A percentile compares a stretch with the other conserved stretches of the same genome.
Evolutionary conservation across 2,888 invertebrate species (phyloP).

Genomic region (Metalampra italica): DNA sequence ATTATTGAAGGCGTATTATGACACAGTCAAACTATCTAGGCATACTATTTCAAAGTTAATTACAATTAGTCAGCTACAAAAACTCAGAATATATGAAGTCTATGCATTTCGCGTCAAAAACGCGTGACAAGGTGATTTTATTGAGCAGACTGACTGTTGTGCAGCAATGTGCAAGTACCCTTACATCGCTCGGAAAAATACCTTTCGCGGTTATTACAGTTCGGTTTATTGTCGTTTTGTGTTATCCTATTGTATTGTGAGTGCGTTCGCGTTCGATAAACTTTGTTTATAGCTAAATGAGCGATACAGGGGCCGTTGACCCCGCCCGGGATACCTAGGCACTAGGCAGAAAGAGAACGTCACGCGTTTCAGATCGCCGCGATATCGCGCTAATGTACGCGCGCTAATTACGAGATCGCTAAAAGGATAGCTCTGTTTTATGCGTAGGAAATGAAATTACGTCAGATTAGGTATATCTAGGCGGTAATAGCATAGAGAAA

Average conservation of each 20-base stretch:
- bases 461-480: background rate
- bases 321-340: slow-evolving; percentile 39
- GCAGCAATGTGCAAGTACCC: slow-evolving; percentile 11
- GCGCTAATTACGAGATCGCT: slow-evolving; percentile 46
- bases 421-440: slow-evolving; percentile 26
- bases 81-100: no score
- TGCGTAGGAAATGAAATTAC: background rate
- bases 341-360: slow-evolving; percentile 29
- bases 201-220: slow-evolving; percentile 33
- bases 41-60: no score
- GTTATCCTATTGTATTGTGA: slow-evolving; percentile 54
- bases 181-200: slow-evolving; percentile 32
- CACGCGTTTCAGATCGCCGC: slow-evolving; percentile 47
- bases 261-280: slow-evolving; percentile 72
- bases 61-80: no score
- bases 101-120: no score
- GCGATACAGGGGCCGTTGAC: slow-evolving; percentile 65
- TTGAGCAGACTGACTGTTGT: no score
- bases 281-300: slow-evolving; percentile 74
- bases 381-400: slow-evolving; percentile 33
- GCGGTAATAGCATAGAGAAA: no score
- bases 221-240: slow-evolving; percentile 54
- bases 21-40: no score
- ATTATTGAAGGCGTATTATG: no score
- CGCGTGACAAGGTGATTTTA: no score